These are phyloP conservation scores for Cosmorhoe ocellata DNA, from an alignment of 2,888 invertebrate genomes.

Conservation along the genomic window DNA sequence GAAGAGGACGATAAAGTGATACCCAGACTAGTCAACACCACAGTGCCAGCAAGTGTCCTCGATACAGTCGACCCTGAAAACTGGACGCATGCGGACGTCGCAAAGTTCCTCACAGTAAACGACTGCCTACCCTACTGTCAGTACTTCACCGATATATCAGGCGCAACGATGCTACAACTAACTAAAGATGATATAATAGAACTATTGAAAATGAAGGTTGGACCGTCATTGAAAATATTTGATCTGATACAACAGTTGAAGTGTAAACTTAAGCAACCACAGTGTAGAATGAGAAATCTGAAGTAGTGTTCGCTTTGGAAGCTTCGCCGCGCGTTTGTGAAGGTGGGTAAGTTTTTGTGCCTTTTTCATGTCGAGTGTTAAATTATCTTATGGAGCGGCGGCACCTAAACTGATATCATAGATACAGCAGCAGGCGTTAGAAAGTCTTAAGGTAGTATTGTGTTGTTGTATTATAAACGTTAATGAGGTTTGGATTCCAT, in stretches of 20 bases:
- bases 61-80: conserved; percentile 75
- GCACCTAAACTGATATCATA: no score
- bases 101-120: conserved; percentile 94
- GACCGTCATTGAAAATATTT: conserved; percentile 95
- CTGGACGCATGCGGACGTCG: conserved; percentile 93
- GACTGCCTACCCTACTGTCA: conserved; percentile 89
- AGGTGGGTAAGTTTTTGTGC: conserved; percentile 9
- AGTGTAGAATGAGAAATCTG: conserved; percentile 76
- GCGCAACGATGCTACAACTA: conserved; percentile 89
- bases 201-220: conserved; percentile 95
- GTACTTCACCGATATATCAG: conserved; percentile 88
- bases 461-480: no score
- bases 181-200: conserved; percentile 95
- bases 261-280: conserved; percentile 90
- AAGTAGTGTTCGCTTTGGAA: conserved; percentile 30
- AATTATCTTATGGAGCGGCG: background rate
- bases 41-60: conserved; percentile 73
- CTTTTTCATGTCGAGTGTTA: conserved; percentile 15
- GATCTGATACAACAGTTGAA: conserved; percentile 96
- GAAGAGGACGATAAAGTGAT: conserved; percentile 80
- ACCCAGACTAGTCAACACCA: conserved; percentile 84
- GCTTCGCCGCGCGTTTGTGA: conserved; percentile 21
- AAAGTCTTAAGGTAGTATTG: no score
- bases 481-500: no score
- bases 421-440: no score